phyloP scores from a whole-genome alignment of 2,888 invertebrate genomes.

The Salpingus planirostris region DNA sequence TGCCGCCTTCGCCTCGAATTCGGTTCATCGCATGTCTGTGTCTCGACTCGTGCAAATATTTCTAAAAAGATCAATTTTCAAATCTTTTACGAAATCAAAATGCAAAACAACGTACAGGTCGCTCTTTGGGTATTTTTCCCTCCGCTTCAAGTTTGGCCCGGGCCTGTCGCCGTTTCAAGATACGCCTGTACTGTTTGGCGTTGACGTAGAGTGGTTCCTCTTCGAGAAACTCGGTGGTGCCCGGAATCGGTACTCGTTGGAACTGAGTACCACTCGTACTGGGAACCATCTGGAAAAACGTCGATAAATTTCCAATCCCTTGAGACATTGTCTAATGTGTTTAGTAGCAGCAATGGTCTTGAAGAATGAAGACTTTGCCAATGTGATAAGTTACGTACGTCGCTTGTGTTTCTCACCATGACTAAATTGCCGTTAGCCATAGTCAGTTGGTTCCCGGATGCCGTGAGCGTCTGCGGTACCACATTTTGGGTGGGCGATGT shows the following conservation, averaged over 20 bases:
- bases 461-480: conserved; percentile 35
- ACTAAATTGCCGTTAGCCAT: conserved; percentile 65
- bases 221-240: conserved; percentile 60
- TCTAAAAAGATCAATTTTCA: too few species aligned
- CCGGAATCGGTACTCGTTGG: conserved; percentile 53
- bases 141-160: conserved; percentile 90
- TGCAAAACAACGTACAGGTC: conserved; percentile 56
- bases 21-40: conserved; percentile 97
- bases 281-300: conserved; percentile 49
- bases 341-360: too few species aligned
- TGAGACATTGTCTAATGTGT: too few species aligned
- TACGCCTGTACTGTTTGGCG: conserved; percentile 95
- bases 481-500: conserved; percentile 40
- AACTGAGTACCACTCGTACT: conserved; percentile 45
- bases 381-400: conserved; percentile 29
- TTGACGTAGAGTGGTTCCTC: conserved; percentile 98
- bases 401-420: conserved; percentile 52
- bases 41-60: conserved; percentile 96
- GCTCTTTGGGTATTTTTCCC: conserved; percentile 93
- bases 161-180: conserved; percentile 88
- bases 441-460: conserved; percentile 47
- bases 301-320: too few species aligned
- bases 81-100: background rate
- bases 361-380: too few species aligned
- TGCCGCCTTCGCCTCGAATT: conserved; percentile 91